phyloP scores from a whole-genome alignment of 2,888 invertebrate species.

The Apamea monoglypha region DNA sequence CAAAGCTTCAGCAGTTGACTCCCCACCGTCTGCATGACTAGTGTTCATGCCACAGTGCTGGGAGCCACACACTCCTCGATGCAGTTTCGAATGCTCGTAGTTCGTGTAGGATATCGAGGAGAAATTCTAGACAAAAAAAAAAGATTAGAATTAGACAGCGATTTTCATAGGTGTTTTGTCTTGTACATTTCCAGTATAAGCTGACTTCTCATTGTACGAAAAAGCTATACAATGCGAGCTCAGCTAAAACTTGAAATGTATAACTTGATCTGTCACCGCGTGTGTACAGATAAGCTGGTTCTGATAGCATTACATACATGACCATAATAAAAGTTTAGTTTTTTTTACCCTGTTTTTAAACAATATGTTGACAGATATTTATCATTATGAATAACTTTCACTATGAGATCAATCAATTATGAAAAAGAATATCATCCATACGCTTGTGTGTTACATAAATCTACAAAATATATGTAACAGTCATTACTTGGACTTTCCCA shows the following conservation, averaged over 20 bases:
- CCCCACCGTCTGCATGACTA: slow-evolving; percentile 78
- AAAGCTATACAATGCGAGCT: no score
- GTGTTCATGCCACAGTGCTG: slow-evolving; percentile 81
- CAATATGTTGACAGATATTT: background rate
- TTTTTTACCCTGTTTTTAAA: background rate
- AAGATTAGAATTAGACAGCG: background rate
- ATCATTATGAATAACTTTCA: background rate
- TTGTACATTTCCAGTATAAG: no score
- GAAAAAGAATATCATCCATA: no score
- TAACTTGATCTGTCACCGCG: no score
- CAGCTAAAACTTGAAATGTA: no score
- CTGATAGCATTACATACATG: background rate
- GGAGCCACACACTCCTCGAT: slow-evolving; percentile 85
- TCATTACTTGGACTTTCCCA: no score
- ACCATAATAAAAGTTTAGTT: background rate
- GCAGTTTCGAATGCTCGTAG: slow-evolving; percentile 84
- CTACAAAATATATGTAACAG: background rate
- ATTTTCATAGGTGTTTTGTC: no score
- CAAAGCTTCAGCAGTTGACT: slow-evolving; percentile 73
- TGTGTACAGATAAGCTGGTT: background rate
- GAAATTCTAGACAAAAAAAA: slow-evolving; percentile 76
- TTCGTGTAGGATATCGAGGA: slow-evolving; percentile 82
- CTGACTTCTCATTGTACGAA: no score
- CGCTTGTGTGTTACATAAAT: background rate
- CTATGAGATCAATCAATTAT: background rate